phyloP scores from a whole-genome alignment of 2,113 vertebrate species.

The Guaruba guarouba region DNA sequence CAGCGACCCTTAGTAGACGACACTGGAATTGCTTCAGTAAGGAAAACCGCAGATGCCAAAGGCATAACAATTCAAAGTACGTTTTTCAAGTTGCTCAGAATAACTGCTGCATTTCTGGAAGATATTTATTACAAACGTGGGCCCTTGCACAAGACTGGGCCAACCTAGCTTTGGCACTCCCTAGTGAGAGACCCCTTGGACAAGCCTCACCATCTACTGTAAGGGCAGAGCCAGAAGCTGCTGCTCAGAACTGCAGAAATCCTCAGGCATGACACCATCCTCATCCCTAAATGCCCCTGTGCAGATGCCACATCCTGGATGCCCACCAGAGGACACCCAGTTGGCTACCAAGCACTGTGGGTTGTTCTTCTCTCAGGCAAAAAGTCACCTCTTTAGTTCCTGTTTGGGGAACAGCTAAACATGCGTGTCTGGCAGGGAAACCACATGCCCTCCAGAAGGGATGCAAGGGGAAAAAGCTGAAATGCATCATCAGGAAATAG shows the following conservation, averaged over 20 bases:
- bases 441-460: not conserved
- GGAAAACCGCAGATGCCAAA: not conserved
- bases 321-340: rapidly evolving
- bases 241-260: rapidly evolving
- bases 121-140: not conserved
- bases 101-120: not conserved
- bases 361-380: not conserved
- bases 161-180: not conserved
- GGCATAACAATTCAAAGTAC: not conserved
- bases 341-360: not conserved
- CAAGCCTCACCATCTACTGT: rapidly evolving
- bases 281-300: not conserved
- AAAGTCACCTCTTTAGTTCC: not conserved
- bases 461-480: not conserved
- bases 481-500: not conserved
- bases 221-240: not conserved
- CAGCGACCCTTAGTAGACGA: not conserved
- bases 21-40: not conserved
- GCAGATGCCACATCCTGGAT: rapidly evolving
- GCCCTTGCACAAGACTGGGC: too few relatives aligned
- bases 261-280: not conserved
- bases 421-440: not conserved
- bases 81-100: not conserved
- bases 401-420: not conserved
- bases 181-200: not conserved